phyloP scores from a whole-genome alignment of 35 echinoderm and acorn worm genomes.

The Ophiothrix spiculata region DNA sequence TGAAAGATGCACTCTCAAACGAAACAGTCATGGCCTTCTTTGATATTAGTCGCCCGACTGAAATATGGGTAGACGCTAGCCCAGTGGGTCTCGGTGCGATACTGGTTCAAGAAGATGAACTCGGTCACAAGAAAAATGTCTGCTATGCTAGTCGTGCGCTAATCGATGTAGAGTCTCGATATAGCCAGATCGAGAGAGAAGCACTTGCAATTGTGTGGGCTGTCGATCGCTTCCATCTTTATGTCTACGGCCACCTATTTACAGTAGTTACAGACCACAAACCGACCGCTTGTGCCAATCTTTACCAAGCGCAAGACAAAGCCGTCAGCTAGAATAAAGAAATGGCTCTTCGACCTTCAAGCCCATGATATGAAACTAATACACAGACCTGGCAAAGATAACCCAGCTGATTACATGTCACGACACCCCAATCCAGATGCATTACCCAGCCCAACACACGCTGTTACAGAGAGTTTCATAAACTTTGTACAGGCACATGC shows the following conservation, averaged over 20 bases:
- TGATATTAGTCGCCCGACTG: constrained; percentile 21
- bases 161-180: constrained; percentile 20
- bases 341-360: constrained; percentile 27
- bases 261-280: constrained; percentile 25
- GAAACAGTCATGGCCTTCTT: constrained; percentile 46
- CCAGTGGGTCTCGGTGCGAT: constrained; percentile 48
- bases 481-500: too few species aligned
- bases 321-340: constrained; percentile 33
- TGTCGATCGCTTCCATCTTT: constrained; percentile 43
- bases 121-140: not conserved
- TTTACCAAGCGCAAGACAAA: constrained; percentile 15
- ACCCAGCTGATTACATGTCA: constrained; percentile 53
- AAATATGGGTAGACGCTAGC: constrained; percentile 52
- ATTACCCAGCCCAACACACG: too few species aligned
- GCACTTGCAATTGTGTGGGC: constrained; percentile 38
- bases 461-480: too few species aligned
- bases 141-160: constrained; percentile 39
- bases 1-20: constrained; percentile 34
- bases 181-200: constrained; percentile 48
- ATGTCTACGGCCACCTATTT: constrained; percentile 42
- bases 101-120: constrained; percentile 15
- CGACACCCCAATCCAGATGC: too few species aligned
- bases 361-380: constrained; percentile 6
- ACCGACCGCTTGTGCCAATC: constrained; percentile 41
- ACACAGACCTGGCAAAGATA: not conserved